These are phyloP conservation scores for Molossus molossus DNA, from an alignment of 2,797 vertebrate genomes.

Conservation along the genomic window DNA sequence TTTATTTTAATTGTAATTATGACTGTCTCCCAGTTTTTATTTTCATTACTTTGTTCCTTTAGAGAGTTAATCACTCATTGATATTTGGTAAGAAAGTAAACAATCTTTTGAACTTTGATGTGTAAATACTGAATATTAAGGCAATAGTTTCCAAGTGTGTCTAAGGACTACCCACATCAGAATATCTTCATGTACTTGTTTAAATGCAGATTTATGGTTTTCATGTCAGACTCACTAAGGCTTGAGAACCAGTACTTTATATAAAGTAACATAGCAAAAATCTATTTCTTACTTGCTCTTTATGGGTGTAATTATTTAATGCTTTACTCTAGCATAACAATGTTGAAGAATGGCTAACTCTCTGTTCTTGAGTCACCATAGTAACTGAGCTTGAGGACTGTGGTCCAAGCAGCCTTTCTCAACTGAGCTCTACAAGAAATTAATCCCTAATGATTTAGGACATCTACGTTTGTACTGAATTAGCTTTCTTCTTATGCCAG, in stretches of 20 bases:
- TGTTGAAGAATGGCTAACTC: background rate
- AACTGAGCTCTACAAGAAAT: background rate
- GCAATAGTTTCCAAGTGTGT: background rate
- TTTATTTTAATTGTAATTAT: slow-evolving; percentile 59
- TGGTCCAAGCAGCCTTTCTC: background rate
- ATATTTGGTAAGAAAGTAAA: background rate
- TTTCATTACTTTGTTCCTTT: slow-evolving; percentile 16
- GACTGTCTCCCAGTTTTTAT: background rate
- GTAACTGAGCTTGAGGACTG: background rate
- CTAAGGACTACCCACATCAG: background rate
- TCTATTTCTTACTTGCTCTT: background rate
- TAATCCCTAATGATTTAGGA: background rate
- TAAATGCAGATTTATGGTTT: background rate
- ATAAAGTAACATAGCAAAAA: slow-evolving; percentile 5
- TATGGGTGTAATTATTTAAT: slow-evolving; percentile 19
- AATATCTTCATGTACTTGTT: background rate
- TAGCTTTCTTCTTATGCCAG: background rate
- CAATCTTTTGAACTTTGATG: background rate
- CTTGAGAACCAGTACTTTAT: background rate
- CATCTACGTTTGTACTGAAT: background rate
- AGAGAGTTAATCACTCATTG: slow-evolving; percentile 3
- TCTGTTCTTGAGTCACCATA: background rate
- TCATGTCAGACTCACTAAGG: background rate
- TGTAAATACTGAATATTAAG: background rate
- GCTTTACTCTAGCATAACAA: background rate